Evolutionary conservation across 1,140 invertebrate genomes (phyloP), one percentile per base, ranked within the genome.

Genomic region (Drosophila pseudoobscura): DNA sequence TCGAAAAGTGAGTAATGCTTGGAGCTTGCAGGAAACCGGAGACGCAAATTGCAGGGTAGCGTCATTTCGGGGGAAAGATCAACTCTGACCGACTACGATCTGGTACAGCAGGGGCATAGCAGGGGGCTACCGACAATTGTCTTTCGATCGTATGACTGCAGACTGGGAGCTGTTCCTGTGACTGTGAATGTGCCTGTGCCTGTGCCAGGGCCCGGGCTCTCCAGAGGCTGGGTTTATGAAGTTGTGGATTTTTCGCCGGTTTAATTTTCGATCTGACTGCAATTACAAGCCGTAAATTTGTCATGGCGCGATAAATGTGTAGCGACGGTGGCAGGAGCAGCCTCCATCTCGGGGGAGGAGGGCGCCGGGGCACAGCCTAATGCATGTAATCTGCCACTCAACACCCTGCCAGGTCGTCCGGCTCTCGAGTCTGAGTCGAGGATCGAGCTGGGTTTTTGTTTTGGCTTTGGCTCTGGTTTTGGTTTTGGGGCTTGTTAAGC

Each of bases 271-370:
- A 59, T 56, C 78, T 76, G 83, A 76, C 83, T 88, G 84, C 83
- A 88, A 88, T 88, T 88, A 88, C 83, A 88, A 83, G 83, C 83
- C 83, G 83, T 88, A 88, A 88, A 88, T 88, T 88, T 88, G 83
- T 88, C 83, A 88, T 88, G 83, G 83, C 75, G 79, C 83, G 78
- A 88, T 88, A 88, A 88, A 88, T 87, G 79, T 85, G 82, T 13
- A 13, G 35, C 35, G 54, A 54, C 11, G 26, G 45, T 20, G n/a
- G 55, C 8, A 11, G 58, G 17, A 5, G 5, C n/a, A 52, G 45
- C 11, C 22, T 35, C 41, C 6, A 26, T n/a, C 15, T 15, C 39
- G 43, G 24, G n/a, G 57, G 50, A 13, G 29, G 26, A 15, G 15
- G 55, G 5, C 29, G 5, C 3, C 3, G 24, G 71, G 31, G 50